These are phyloP conservation scores for Polypterus senegalus DNA, from an alignment of 2,113 vertebrate genomes.

Conservation along the genomic window DNA sequence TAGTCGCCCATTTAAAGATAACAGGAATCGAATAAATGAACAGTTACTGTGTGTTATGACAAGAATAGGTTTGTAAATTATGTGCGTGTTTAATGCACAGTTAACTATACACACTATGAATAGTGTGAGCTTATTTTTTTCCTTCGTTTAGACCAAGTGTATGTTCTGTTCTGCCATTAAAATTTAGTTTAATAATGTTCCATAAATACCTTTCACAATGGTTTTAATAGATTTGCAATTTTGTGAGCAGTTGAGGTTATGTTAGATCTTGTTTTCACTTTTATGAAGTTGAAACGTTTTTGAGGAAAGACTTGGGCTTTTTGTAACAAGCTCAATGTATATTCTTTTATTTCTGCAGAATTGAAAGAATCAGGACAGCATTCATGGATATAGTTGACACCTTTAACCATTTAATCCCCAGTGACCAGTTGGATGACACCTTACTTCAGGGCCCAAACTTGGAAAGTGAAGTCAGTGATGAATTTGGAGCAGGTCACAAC, in stretches of 20 bases:
- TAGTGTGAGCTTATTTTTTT: too few species aligned
- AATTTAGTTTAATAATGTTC: constrained; percentile 5
- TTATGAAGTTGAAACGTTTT: not conserved
- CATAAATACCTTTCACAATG: not conserved
- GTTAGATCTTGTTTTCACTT: not conserved
- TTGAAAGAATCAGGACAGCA: constrained; percentile 77
- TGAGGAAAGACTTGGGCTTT: not conserved
- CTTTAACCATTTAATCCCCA: constrained; percentile 97
- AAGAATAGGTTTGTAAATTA: too few species aligned
- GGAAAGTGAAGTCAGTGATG: constrained; percentile 96
- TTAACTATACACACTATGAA: too few species aligned
- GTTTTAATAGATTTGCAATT: not conserved
- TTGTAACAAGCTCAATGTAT: not conserved
- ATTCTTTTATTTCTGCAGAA: constrained; percentile 47
- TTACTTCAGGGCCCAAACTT: constrained; percentile 82
- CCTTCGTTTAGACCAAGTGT: not conserved
- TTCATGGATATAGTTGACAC: constrained; percentile 99
- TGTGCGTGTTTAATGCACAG: too few species aligned
- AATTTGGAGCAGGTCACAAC: constrained; percentile 74
- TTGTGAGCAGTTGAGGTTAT: not conserved
- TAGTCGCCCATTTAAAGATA: too few species aligned
- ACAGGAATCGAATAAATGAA: too few species aligned
- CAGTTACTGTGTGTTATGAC: too few species aligned
- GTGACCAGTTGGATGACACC: constrained; percentile 97
- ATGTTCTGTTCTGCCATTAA: not conserved